Evolutionary conservation across 30 jellyfish, hydroid and myxozoan genomes (phyloP), one percentile per base, ranked within the genome.

Genomic region (Aurelia aurita complex sp. Pacific): DNA sequence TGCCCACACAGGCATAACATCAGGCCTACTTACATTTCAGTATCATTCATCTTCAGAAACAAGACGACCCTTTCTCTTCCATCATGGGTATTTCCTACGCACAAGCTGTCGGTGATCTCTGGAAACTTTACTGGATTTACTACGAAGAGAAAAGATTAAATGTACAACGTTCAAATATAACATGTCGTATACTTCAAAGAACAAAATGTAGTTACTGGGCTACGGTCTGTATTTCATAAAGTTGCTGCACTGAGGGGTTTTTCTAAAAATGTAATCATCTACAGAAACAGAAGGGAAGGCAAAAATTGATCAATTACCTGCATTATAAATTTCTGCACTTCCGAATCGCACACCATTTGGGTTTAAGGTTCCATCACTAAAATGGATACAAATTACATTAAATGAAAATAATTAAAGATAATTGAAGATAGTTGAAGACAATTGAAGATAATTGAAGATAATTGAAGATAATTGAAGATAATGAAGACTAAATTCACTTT

Each of bases 271-370:
- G 14, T 46, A 46, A 9, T 0, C 57, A 1, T 46, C 57, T 46
- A 16, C 5, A 50, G 5, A 62, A 35, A 5, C 36, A 50, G 13
- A 5, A 68, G 6, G 19, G 14, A 40, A 34, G 36, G 64, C n/a
- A 11, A 36, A 43, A 63, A 23, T 0, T 2, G 2, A 17, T 2
- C 0, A n/a, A n/a, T 1, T 78, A 90, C 97, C 97, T 61, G 83
- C 64, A 74, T 90, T 85, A 86, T 95, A 95, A 42, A 95, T 95
- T 85, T 95, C 99, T 4, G 99, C 98, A 74, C 98, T 95, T 17
- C 99, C 99, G 79, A 95, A 90, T 42, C 99, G 92, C 33, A 95
- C 98, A 10, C 99, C 99, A 57, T 73, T 95, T 9, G 98, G 98
- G 71, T 95, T 95, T 77, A 95, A 74, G 0, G 98, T 91, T 23